Conservation (phyloP, 2,888 invertebrate genomes). For the Syritta pipiens region DNA sequence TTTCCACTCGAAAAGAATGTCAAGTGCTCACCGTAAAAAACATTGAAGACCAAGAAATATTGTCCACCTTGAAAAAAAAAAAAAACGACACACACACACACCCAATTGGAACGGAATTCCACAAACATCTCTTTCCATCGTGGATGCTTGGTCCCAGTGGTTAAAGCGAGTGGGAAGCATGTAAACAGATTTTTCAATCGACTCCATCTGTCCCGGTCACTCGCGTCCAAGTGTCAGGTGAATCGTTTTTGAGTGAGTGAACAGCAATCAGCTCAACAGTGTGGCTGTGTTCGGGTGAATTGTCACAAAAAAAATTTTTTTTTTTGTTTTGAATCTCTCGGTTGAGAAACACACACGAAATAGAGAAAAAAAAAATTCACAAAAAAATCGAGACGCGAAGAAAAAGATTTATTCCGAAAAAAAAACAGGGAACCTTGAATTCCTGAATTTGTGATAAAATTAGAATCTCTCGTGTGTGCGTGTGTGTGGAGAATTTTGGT, state of each 20-base stretch:
- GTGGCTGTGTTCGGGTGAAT: slow-evolving; percentile 24
- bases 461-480: slow-evolving; percentile 44
- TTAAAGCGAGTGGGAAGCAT: slow-evolving; percentile 54
- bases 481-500: slow-evolving; percentile 20
- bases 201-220: slow-evolving; percentile 28
- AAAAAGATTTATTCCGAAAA: slow-evolving; percentile 58
- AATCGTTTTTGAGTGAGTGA: slow-evolving; percentile 22
- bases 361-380: slow-evolving; percentile 1
- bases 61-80: slow-evolving; percentile 61
- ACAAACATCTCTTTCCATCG: slow-evolving; percentile 31
- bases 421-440: slow-evolving; percentile 65
- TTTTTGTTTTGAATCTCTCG: slow-evolving; percentile 57
- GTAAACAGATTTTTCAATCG: slow-evolving; percentile 54
- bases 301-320: slow-evolving; percentile 51
- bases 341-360: too few relatives aligned
- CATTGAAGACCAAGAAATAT: slow-evolving; percentile 22
- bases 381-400: slow-evolving; percentile 26
- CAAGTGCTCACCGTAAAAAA: slow-evolving; percentile 47
- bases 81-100: slow-evolving; percentile 21
- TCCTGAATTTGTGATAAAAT: slow-evolving; percentile 63
- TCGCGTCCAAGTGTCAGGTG: slow-evolving; percentile 27
- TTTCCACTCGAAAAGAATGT: slow-evolving; percentile 29
- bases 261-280: slow-evolving; percentile 2
- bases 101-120: slow-evolving; percentile 26
- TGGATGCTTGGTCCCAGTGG: neutral